Evolutionary conservation across 2,113 vertebrate species (phyloP).

Genomic region (Pitta sordida): DNA sequence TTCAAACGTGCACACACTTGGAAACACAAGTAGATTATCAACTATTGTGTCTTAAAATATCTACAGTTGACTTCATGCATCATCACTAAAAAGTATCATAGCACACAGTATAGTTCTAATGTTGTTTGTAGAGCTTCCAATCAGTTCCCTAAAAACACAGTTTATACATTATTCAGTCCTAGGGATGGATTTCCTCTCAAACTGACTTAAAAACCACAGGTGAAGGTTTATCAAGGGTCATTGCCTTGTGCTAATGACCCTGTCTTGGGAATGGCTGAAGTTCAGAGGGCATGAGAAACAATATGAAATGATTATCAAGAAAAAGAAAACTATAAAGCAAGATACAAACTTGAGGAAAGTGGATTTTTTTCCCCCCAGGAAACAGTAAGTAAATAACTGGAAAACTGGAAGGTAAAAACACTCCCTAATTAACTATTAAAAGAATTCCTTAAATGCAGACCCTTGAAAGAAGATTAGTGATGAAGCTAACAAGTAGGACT

Average conservation of each 20-base stretch:
- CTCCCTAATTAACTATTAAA: not conserved
- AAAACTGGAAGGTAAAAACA: not conserved
- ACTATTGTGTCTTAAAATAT: slow-evolving; percentile 11
- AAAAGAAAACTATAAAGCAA: not conserved
- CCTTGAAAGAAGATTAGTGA: not conserved
- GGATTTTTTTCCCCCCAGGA: not conserved
- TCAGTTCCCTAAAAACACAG: not conserved
- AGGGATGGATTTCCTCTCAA: not conserved
- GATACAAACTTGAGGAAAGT: not conserved
- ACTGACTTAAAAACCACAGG: not conserved
- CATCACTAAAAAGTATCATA: not conserved
- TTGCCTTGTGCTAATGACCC: not conserved
- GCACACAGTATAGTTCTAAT: not conserved
- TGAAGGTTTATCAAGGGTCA: slow-evolving; percentile 18
- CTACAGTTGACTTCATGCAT: slow-evolving; percentile 23
- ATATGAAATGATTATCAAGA: not conserved
- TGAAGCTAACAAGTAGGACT: not conserved
- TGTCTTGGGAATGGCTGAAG: not conserved
- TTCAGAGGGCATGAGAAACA: not conserved
- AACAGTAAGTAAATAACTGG: slow-evolving; percentile 1
- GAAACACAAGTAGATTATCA: not conserved
- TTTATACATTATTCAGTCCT: not conserved
- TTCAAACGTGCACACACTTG: not conserved
- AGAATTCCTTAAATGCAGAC: not conserved
- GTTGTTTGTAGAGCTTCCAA: not conserved